Evolutionary conservation across 1,140 invertebrate species (phyloP).

Genomic region (Ericerus pela): DNA sequence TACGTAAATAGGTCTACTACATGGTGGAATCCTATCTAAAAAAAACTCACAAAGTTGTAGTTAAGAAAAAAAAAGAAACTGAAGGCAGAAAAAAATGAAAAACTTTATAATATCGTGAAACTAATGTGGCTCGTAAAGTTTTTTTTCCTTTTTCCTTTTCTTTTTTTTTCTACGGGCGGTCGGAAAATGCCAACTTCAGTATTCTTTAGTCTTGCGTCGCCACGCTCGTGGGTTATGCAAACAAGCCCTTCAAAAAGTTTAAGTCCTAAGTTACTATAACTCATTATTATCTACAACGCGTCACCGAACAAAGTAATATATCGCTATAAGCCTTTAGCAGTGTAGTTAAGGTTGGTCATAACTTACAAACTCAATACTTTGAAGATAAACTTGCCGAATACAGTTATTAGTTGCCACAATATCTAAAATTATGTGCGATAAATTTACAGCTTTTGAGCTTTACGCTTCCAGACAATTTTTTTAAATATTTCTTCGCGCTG

Average conservation of each 20-base stretch:
- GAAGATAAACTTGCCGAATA: slow-evolving; percentile 12
- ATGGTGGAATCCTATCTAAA: too few relatives aligned
- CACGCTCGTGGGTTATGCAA: slow-evolving; percentile 7
- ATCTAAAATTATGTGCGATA: slow-evolving; percentile 10
- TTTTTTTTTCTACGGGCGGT: too few relatives aligned
- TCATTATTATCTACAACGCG: slow-evolving; percentile 11
- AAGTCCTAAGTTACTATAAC: slow-evolving; percentile 11
- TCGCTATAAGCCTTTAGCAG: slow-evolving; percentile 11
- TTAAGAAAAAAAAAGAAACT: too few relatives aligned
- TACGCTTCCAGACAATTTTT: slow-evolving; percentile 9
- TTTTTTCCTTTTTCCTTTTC: too few relatives aligned
- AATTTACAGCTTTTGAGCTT: slow-evolving; percentile 11
- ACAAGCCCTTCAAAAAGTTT: slow-evolving; percentile 12
- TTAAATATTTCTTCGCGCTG: slow-evolving; percentile 6
- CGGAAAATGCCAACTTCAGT: slow-evolving; percentile 8
- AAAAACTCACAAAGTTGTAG: too few relatives aligned
- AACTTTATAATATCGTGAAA: slow-evolving; percentile 9
- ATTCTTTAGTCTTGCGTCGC: slow-evolving; percentile 10
- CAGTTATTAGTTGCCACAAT: slow-evolving; percentile 9
- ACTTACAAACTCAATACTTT: slow-evolving; percentile 12
- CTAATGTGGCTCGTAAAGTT: slow-evolving; percentile 8
- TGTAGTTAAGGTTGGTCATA: slow-evolving; percentile 12
- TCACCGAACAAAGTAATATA: slow-evolving; percentile 10
- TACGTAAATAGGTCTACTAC: too few relatives aligned
- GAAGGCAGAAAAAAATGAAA: slow-evolving; percentile 3